phyloP scores from a whole-genome alignment of 2,797 vertebrate species.

The Acanthis flammea region DNA sequence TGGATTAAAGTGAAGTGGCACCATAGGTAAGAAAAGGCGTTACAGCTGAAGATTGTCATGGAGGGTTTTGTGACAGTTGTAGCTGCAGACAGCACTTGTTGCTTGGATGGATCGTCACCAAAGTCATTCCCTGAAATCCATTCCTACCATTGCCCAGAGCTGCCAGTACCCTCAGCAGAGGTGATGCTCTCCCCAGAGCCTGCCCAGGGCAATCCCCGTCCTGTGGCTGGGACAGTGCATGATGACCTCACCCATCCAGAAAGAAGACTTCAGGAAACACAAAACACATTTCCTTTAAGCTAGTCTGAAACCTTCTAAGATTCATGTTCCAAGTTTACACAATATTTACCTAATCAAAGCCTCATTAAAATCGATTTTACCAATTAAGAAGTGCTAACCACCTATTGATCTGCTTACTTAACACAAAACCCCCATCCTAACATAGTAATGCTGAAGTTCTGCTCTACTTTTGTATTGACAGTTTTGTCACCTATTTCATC shows the following conservation, averaged over 20 bases:
- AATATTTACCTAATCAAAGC: slow-evolving; percentile 1
- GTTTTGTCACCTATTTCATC: not conserved
- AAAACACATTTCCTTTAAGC: not conserved
- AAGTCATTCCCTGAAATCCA: not conserved
- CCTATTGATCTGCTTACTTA: not conserved
- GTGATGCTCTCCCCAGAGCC: not conserved
- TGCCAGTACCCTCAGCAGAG: not conserved
- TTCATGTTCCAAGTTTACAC: not conserved
- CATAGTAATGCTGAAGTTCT: not conserved
- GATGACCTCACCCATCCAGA: not conserved
- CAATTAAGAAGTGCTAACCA: not conserved
- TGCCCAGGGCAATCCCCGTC: not conserved
- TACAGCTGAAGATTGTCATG: not conserved
- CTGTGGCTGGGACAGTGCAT: fast-evolving
- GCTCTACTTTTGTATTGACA: not conserved
- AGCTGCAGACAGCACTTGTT: not conserved
- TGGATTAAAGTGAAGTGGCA: not conserved
- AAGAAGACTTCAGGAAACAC: not conserved
- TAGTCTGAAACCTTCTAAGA: not conserved
- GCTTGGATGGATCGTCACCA: not conserved
- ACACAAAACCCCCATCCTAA: not conserved
- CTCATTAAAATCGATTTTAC: not conserved
- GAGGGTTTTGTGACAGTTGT: not conserved
- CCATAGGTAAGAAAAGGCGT: not conserved
- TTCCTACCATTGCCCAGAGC: not conserved